Evolutionary conservation across 1,140 invertebrate genomes (phyloP), one percentile per base, ranked within the genome.

Genomic region (Muscidifurax raptorellus): DNA sequence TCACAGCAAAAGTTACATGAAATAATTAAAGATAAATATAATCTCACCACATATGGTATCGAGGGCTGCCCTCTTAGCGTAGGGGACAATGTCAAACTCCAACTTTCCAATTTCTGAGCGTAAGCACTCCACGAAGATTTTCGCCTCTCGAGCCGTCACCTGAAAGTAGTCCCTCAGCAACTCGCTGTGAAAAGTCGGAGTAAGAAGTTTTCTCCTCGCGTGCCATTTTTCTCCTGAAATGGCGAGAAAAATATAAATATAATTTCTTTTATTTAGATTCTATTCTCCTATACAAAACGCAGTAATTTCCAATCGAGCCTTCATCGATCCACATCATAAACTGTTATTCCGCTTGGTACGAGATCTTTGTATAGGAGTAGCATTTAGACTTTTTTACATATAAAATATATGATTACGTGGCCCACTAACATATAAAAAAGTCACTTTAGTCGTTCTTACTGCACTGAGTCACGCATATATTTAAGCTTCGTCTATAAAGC

Each of bases 121-220:
- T 86, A 91, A 94, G 94, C 88, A 95, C 7, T 95, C 93, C 84
- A 96, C 95, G 86, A 97, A 94, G 85, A 91, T 89, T n/a, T 85
- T 47, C 2, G 91, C 88, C 90, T 89, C 94, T 86, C 82, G 91
- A 40, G 86, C 91, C 77, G 87, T 96, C 82, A 90, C 94, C 10
- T 94, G 93, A 5, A 96, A 86, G 88, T 97, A 97, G 80, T 95
- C 93, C 79, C 96, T 94, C 9, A 97, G 89, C 32, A 97, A 95
- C 84, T 94, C 94, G 89, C 96, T 96, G 91, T 97, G 96, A 88
- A 97, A 97, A 0, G 96, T 95, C 5, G 97, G 96, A 0, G 97
- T 97, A 7, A 97, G 89, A 66, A 97, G 89, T 90, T 96, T 96
- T 18, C 97, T 92, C 66, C 95, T 91, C 0, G 86, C 86, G 40